These are phyloP conservation scores for Artemia sinica DNA, from an alignment of 2,888 invertebrate species.

Conservation along the genomic window DNA sequence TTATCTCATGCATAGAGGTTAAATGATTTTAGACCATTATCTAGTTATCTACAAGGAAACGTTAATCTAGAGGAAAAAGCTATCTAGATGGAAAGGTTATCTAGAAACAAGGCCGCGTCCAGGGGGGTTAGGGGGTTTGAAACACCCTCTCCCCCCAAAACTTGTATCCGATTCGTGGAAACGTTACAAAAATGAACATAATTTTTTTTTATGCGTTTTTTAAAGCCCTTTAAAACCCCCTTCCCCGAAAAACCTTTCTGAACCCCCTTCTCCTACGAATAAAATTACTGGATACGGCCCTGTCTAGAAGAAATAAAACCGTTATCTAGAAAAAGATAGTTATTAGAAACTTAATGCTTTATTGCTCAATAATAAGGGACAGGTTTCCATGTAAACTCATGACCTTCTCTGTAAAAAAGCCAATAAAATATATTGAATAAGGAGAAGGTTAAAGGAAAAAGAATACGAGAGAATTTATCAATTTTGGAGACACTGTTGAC, in stretches of 20 bases:
- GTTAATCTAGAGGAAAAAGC: too few species aligned
- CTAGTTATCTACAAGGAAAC: too few species aligned
- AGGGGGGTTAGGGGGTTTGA: too few species aligned
- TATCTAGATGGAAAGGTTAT: too few species aligned
- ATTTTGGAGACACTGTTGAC: slow-evolving; percentile 74
- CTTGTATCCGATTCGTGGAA: too few species aligned
- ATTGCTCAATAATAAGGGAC: background rate
- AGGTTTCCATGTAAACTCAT: slow-evolving; percentile 33
- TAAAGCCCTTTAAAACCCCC: background rate
- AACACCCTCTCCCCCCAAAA: too few species aligned
- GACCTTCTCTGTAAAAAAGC: slow-evolving; percentile 61
- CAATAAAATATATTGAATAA: slow-evolving; percentile 76
- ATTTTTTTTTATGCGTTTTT: too few species aligned
- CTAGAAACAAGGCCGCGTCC: too few species aligned
- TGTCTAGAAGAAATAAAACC: background rate
- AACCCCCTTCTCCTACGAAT: background rate
- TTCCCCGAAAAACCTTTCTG: background rate
- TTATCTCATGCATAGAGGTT: too few species aligned
- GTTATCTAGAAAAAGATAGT: background rate
- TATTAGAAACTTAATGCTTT: too few species aligned
- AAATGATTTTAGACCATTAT: too few species aligned
- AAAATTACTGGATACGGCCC: background rate
- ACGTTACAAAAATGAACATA: too few species aligned
- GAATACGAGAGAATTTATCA: slow-evolving; percentile 57
- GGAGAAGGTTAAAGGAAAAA: slow-evolving; percentile 70